Base-by-base conservation (phyloP, 1,140 invertebrate genomes). In the Diploscapter pachys region DNA sequence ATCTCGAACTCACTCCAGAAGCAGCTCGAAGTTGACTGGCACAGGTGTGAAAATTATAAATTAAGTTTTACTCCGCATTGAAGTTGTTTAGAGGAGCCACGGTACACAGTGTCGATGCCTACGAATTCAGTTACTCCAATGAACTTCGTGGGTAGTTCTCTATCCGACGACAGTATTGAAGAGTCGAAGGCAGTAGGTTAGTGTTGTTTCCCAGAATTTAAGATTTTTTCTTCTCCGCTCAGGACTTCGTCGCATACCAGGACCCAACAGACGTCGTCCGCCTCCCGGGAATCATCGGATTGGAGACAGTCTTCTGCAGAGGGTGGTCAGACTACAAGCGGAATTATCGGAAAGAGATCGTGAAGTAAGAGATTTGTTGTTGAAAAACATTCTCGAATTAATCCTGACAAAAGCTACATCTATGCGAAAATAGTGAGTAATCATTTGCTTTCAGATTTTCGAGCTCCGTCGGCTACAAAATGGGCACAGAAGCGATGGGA, bases 281-380 rank as follows among this genome's bases (percentile, higher is more conserved):
- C 31, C 31, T 31, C 1, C 31, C 31, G 31, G 66, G 66, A 5
- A 53, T 68, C 9, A 55, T 31, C 5, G 66, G 66, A 53, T 52
- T 68, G 66, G 66, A 48, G 56, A 68, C 66, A 68, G 66, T 68
- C 51, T 68, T 52, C 52, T 68, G 11, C 66, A 68, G 6, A 50
- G 66, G 66, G 66, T 68, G 51, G 66, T 68, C 5, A 50, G 66
- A 68, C 66, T 68, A 9, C 66, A 68, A 48, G 9, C 66, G 52
- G 66, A 68, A 48, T 52, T 68, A 6, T 68, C 66, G 9, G 8
- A 55, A 48, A 68, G 56, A 55, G 66, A 68, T 31, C 52, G 56
- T 2, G 66, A 68, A 55, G 66, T 68, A 6, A 9, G 66, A 11
- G 0, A 59, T 59, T 59, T 59, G 57, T 11, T 59, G 1, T 31